Evolutionary conservation across 1,140 invertebrate genomes (phyloP), one percentile per base, ranked within the genome.

Genomic region (Planococcus citri): DNA sequence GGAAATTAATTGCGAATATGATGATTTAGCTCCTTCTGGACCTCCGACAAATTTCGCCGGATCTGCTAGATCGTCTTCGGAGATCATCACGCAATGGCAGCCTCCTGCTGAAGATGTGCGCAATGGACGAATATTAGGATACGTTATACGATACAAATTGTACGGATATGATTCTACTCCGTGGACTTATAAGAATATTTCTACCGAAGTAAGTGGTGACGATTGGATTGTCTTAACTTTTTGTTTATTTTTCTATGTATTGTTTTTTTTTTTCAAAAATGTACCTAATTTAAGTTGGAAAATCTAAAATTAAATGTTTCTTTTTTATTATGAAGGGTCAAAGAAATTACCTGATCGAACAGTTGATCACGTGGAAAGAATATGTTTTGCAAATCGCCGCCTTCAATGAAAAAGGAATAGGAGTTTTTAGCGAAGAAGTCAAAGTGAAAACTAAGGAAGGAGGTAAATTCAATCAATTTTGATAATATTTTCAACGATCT

Each of bases 61-160:
- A 12, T 94, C 92, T 9, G 92, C 94, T 0, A 83, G 94, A 72
- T 95, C 93, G 0, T 88, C 91, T 12, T 94, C 91, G 0, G 92
- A 97, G 79, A 97, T 99, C 71, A 95, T 97, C 74, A 91, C 95
- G 0, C 93, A 97, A 76, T 99, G 97, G 96, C 93, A 98, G 74
- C 89, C 92, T 21, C 96, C 95, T 0, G 77, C 89, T 4, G 92
- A 95, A 74, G 92, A 95, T 76, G 88, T 94, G 74, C 86, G 93
- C 73, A 98, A 98, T 78, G 97, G 97, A 0, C 88, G 93, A 74
- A 91, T 98, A 71, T 80, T 93, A 0, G 97, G 96, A 21, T 98
- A 97, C 76, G 87, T 92, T 1, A 86, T 98, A 41, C 83, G 93
- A 71, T 98, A 97, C 77, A 85, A 91, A 64, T 81, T 97, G 0